Evolutionary conservation across 2,888 invertebrate genomes (phyloP).

Genomic region (Parasteatoda lunata): DNA sequence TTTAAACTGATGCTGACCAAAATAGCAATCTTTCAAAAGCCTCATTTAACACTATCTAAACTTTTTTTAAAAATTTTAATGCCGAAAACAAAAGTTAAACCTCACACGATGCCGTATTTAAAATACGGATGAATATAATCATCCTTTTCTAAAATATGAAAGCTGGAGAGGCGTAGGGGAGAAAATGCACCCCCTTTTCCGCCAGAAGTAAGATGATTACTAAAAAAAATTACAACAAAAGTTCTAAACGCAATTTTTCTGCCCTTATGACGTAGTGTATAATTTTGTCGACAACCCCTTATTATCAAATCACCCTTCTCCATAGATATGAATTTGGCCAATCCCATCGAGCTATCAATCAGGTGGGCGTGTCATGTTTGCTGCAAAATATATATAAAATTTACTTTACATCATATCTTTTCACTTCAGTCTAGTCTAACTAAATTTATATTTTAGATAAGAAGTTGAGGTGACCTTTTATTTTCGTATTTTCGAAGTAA

Average conservation of each 20-base stretch:
- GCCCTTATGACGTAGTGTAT: conserved; percentile 35
- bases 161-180: too few relatives aligned
- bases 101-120: conserved; percentile 8
- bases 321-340: conserved; percentile 46
- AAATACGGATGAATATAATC: too few relatives aligned
- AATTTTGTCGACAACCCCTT: conserved; percentile 61
- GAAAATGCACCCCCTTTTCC: too few relatives aligned
- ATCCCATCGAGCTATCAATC: conserved; percentile 62
- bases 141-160: not conserved
- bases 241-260: conserved; percentile 45
- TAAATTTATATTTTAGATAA: too few relatives aligned
- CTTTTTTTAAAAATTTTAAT: too few relatives aligned
- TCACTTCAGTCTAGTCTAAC: too few relatives aligned
- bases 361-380: conserved; percentile 58
- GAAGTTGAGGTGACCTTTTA: too few relatives aligned
- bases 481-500: too few relatives aligned
- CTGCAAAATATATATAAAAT: conserved; percentile 41
- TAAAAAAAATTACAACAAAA: conserved; percentile 17
- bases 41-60: too few relatives aligned
- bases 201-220: not conserved
- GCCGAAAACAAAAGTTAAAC: not conserved
- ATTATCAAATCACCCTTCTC: conserved; percentile 67
- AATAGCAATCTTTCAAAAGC: too few relatives aligned
- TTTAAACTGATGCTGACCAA: too few relatives aligned
- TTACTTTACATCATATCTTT: not conserved